A percentile compares a stretch with the other conserved stretches of the same genome.
These are phyloP conservation scores for Rhimphoctona megacephalus DNA, from an alignment of 2,888 invertebrate species.

Conservation along the genomic window DNA sequence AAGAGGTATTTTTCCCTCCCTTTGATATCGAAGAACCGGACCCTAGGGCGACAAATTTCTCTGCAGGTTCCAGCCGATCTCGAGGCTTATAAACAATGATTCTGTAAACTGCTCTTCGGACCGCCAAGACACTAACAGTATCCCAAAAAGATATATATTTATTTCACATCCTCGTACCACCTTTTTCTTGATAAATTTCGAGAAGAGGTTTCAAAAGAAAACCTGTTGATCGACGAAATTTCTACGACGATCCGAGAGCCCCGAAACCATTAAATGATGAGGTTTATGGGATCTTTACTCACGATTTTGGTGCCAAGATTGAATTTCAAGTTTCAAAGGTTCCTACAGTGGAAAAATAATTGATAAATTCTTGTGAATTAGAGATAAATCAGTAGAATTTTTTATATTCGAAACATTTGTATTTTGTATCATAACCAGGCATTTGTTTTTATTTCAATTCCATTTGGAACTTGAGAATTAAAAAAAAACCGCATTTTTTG, in stretches of 20 bases:
- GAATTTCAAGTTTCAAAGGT: neutral
- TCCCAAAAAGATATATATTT: neutral
- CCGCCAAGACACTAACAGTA: neutral
- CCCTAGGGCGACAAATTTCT: conserved; percentile 43
- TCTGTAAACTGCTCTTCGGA: neutral
- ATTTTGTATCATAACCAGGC: neutral
- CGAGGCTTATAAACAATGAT: conserved; percentile 53
- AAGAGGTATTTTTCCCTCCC: conserved; percentile 27
- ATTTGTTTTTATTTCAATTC: neutral
- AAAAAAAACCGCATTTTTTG: neutral
- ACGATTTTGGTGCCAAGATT: conserved; percentile 7
- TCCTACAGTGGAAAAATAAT: neutral
- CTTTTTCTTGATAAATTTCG: conserved; percentile 27
- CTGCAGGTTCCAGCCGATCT: conserved; percentile 21
- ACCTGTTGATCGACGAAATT: conserved; percentile 38
- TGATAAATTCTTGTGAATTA: neutral
- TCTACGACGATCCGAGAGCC: conserved; percentile 1
- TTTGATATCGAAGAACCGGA: conserved; percentile 42
- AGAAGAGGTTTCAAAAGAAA: conserved; percentile 21
- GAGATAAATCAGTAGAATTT: neutral
- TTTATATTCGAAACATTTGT: neutral
- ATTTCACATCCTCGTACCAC: neutral
- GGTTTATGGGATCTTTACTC: conserved; percentile 24
- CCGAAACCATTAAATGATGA: neutral
- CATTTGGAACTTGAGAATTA: neutral